A percentile compares a stretch with the other conserved stretches of the same genome.
phyloP scores from a whole-genome alignment of 2,797 vertebrate species.

The Danionella dracula region DNA sequence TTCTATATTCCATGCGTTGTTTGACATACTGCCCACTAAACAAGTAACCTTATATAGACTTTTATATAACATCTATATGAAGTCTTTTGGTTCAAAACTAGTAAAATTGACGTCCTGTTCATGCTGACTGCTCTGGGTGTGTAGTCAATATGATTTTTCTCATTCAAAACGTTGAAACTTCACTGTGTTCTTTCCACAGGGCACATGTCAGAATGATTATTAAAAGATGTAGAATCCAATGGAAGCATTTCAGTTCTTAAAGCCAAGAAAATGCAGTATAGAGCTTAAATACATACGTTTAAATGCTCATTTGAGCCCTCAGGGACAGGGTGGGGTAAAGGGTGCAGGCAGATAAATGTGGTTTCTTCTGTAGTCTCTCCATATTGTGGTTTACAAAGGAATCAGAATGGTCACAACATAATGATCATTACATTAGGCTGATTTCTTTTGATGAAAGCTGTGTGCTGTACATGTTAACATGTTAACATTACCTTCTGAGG shows the following conservation, averaged over 20 bases:
- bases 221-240: neutral
- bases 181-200: no score
- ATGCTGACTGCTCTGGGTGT: no score
- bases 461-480: no score
- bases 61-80: no score
- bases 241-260: constrained; percentile 7
- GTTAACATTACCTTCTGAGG: no score
- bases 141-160: no score
- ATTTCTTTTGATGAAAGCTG: neutral
- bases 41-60: no score
- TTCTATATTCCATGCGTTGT: no score
- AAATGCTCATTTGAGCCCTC: neutral
- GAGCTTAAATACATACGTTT: neutral
- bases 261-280: neutral
- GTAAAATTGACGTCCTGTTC: no score
- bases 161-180: neutral
- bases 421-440: neutral
- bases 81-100: no score
- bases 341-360: neutral
- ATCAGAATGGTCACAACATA: neutral
- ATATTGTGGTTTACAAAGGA: neutral
- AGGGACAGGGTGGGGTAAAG: constrained; percentile 9
- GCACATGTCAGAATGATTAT: neutral
- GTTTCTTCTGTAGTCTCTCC: constrained; percentile 3
- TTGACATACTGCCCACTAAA: no score